Base-by-base conservation (phyloP, 2,888 invertebrate genomes). In the Thumatha senex region DNA sequence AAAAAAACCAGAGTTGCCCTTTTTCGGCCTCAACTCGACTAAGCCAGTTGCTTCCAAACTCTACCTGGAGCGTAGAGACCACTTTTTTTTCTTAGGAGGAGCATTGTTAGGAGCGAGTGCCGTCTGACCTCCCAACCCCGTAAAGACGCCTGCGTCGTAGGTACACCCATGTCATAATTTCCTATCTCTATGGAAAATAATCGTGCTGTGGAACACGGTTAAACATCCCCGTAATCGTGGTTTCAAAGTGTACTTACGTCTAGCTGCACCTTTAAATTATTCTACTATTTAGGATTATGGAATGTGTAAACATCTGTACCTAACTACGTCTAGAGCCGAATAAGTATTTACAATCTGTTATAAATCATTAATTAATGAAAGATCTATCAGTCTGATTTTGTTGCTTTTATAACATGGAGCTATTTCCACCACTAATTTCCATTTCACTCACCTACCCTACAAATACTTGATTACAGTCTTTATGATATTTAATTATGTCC, bases 301-400 rank as follows among this genome's bases (percentile, higher is more conserved):
- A 90, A 90, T 90, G 90, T 89, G 78, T 80, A 67, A 78, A 78
- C 70, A 76, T 76, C 56, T 55, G 58, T 60, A 58, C 57, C 59
- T 76, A 78, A 74, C 72, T 79, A 82, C 79, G 72, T 80, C 80
- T 85, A 74, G 81, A 79, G 67, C 63, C 63, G 67, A 59, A 67
- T 56, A 44, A 44, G 29, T 45, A 65, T 64, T 61, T 67, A 67
- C 67, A 67, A 61, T 61, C 44, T 58, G 52, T 59, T 56, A 54
- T 57, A 51, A 40, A 48, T 56, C 52, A 38, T 45, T 45, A 38
- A 15, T 45, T 30, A 63, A 62, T 58, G 61, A 57, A 51, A 61
- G 60, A 61, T 47, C 42, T 56, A 66, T 69, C 67, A 67, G 67
- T 69, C 67, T 61, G 61, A 66, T 60, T 60, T 63, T 66, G 58